Conservation (phyloP, 2,797 vertebrate genomes). For the Galaxias olidus region DNA sequence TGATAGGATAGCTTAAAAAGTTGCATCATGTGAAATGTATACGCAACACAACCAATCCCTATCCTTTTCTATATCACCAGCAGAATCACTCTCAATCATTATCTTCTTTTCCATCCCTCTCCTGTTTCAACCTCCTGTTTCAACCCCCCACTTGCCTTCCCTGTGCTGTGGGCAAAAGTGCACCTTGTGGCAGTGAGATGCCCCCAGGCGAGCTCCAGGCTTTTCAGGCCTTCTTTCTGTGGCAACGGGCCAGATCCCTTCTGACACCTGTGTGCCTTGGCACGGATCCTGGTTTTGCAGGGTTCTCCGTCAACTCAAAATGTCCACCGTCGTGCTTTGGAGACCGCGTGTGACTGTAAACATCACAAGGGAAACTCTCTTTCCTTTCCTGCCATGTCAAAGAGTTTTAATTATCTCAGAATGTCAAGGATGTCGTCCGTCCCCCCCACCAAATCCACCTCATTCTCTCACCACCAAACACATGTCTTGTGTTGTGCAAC, state of each 20-base stretch:
- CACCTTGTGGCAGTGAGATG: slow-evolving; percentile 41
- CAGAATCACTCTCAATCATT: not conserved
- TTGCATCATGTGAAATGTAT: slow-evolving; percentile 10
- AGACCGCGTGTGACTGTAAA: slow-evolving; percentile 50
- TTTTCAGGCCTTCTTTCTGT: slow-evolving; percentile 47
- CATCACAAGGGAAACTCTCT: slow-evolving; percentile 53
- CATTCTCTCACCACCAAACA: slow-evolving; percentile 53
- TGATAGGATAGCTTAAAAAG: too few relatives aligned
- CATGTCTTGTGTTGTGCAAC: slow-evolving; percentile 74
- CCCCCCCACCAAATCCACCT: slow-evolving; percentile 50
- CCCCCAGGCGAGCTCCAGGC: slow-evolving; percentile 48
- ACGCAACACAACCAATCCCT: too few relatives aligned
- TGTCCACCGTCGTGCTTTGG: slow-evolving; percentile 39
- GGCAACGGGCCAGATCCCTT: slow-evolving; percentile 56
- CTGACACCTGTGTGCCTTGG: slow-evolving; percentile 70
- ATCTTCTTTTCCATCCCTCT: slow-evolving; percentile 13
- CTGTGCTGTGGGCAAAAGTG: slow-evolving; percentile 21
- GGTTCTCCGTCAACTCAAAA: slow-evolving; percentile 17
- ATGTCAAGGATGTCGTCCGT: slow-evolving; percentile 67
- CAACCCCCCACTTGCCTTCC: slow-evolving; percentile 14
- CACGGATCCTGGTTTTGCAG: slow-evolving; percentile 53
- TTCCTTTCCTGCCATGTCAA: slow-evolving; percentile 58
- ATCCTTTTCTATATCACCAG: too few relatives aligned
- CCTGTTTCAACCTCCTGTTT: slow-evolving; percentile 13
- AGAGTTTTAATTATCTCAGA: slow-evolving; percentile 66